Conservation (phyloP, 2,797 vertebrate species). For the Poeciliopsis presidionis region DNA sequence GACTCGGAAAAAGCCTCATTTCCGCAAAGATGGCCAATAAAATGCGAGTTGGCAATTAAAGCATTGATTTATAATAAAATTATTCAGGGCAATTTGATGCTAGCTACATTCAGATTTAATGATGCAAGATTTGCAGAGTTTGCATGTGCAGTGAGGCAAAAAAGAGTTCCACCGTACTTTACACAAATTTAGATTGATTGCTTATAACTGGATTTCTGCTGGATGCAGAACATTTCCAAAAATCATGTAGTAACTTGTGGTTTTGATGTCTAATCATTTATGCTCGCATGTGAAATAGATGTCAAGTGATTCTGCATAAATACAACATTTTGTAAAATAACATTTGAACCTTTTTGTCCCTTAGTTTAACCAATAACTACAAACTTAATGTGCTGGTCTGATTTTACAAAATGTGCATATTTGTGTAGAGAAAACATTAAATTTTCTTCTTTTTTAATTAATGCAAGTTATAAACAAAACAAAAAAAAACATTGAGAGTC, state of each 20-base stretch:
- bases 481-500: neutral
- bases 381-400: neutral
- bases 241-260: neutral
- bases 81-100: slow-evolving; percentile 7
- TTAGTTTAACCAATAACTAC: neutral
- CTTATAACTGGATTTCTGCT: neutral
- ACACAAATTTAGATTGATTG: slow-evolving; percentile 8
- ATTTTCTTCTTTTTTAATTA: neutral
- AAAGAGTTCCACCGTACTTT: neutral
- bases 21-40: slow-evolving; percentile 19
- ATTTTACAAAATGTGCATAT: neutral
- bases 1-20: slow-evolving; percentile 24
- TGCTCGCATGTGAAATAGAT: neutral
- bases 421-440: neutral
- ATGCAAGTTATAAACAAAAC: neutral
- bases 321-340: neutral
- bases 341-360: neutral
- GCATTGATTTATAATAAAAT: slow-evolving; percentile 4
- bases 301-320: neutral
- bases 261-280: neutral
- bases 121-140: neutral
- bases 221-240: neutral
- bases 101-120: neutral
- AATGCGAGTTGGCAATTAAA: neutral
- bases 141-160: slow-evolving; percentile 6